These are phyloP conservation scores for Pollachius pollachius DNA, from an alignment of 2,113 vertebrate genomes.

Conservation along the genomic window DNA sequence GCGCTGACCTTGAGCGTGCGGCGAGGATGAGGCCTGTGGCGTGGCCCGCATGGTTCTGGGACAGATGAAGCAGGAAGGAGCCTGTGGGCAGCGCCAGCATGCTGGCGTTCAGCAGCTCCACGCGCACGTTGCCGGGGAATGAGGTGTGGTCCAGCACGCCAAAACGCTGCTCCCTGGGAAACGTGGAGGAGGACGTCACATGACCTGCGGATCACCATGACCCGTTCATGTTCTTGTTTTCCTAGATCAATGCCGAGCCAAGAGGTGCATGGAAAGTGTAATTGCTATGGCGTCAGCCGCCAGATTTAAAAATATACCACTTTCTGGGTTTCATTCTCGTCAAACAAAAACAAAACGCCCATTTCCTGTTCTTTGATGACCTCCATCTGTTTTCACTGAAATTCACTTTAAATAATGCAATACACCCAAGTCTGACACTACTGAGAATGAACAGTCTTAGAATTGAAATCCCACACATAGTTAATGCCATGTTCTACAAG, in stretches of 20 bases:
- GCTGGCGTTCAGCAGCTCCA: conserved; percentile 53
- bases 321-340: too few relatives aligned
- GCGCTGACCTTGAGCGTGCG: conserved; percentile 56
- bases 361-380: too few relatives aligned
- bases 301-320: too few relatives aligned
- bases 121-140: conserved; percentile 60
- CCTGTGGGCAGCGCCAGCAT: conserved; percentile 60
- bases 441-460: too few relatives aligned
- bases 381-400: too few relatives aligned
- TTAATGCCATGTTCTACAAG: background rate
- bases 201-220: too few relatives aligned
- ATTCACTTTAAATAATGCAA: background rate
- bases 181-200: background rate
- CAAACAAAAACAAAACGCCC: too few relatives aligned
- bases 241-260: too few relatives aligned
- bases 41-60: conserved; percentile 50
- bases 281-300: too few relatives aligned
- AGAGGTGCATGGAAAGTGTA: too few relatives aligned
- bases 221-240: too few relatives aligned
- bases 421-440: background rate
- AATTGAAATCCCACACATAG: too few relatives aligned
- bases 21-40: conserved; percentile 61
- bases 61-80: conserved; percentile 67
- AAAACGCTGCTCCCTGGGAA: conserved; percentile 64
- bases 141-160: conserved; percentile 67